These are phyloP conservation scores for Heliothis peltigera DNA, from an alignment of 2,888 invertebrate genomes.

Conservation along the genomic window DNA sequence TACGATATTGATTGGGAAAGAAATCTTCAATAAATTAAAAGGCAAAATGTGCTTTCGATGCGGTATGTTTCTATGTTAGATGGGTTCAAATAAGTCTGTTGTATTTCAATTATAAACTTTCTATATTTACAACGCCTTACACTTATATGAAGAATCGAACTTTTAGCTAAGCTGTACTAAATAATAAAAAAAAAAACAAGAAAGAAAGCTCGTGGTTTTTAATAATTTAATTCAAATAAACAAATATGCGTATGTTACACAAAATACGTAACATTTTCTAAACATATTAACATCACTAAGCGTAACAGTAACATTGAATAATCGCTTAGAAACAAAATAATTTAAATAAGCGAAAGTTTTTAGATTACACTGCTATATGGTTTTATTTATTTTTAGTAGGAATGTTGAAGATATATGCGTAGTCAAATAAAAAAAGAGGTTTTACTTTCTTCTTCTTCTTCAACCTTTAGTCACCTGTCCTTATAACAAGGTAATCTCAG, in stretches of 20 bases:
- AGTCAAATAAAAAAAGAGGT: slow-evolving; percentile 36
- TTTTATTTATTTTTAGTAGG: slow-evolving; percentile 26
- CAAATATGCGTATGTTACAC: slow-evolving; percentile 16
- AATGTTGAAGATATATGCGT: slow-evolving; percentile 42
- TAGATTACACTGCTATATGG: slow-evolving; percentile 16
- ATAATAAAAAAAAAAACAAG: not conserved
- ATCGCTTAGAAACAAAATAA: slow-evolving; percentile 63
- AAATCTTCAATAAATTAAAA: not conserved
- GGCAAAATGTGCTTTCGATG: not conserved
- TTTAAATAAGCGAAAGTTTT: slow-evolving; percentile 74
- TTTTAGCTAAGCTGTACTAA: no score
- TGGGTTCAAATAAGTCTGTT: not conserved
- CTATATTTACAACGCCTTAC: no score
- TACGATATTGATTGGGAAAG: not conserved
- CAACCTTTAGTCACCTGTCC: no score
- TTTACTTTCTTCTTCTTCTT: no score
- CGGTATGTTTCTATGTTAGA: not conserved
- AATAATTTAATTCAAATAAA: not conserved
- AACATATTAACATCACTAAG: slow-evolving; percentile 45
- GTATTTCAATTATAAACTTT: no score
- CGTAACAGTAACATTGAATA: slow-evolving; percentile 64
- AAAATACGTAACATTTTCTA: slow-evolving; percentile 43
- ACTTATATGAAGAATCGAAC: no score
- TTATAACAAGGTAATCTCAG: no score
- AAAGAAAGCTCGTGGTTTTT: not conserved